phyloP scores from a whole-genome alignment of 2,113 vertebrate species.

The Siphamia tubifer region DNA sequence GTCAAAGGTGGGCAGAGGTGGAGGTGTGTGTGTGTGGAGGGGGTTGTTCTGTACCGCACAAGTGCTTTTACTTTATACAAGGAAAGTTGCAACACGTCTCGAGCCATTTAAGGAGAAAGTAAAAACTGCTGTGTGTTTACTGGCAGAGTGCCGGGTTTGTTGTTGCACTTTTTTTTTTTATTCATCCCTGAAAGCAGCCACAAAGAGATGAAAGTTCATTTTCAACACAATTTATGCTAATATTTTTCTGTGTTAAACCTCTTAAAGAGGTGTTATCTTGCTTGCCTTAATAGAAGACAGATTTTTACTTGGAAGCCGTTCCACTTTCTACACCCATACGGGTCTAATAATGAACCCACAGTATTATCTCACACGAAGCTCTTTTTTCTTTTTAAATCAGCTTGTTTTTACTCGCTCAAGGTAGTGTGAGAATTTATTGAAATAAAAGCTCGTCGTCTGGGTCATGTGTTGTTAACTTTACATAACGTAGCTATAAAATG shows the following conservation, averaged over 20 bases:
- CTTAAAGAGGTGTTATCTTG: not conserved
- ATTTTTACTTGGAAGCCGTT: not conserved
- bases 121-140: not conserved
- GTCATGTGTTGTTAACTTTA: not conserved
- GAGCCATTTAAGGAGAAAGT: not conserved
- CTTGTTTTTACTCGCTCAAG: not conserved
- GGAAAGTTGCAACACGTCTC: constrained; percentile 15
- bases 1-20: no score
- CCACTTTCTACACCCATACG: constrained; percentile 14
- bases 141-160: not conserved
- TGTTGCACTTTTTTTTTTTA: not conserved
- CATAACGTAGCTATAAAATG: not conserved
- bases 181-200: constrained; percentile 11
- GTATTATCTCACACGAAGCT: not conserved
- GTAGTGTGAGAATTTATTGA: not conserved
- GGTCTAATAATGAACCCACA: not conserved
- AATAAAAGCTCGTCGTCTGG: not conserved
- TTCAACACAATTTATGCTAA: constrained; percentile 25
- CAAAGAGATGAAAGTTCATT: constrained; percentile 25
- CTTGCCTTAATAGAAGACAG: not conserved
- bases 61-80: constrained; percentile 11
- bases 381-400: not conserved
- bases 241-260: constrained; percentile 4
- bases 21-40: no score
- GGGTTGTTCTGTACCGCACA: not conserved